Conservation (phyloP, 2,113 vertebrate genomes). For the Malurus alboscapulatus region DNA sequence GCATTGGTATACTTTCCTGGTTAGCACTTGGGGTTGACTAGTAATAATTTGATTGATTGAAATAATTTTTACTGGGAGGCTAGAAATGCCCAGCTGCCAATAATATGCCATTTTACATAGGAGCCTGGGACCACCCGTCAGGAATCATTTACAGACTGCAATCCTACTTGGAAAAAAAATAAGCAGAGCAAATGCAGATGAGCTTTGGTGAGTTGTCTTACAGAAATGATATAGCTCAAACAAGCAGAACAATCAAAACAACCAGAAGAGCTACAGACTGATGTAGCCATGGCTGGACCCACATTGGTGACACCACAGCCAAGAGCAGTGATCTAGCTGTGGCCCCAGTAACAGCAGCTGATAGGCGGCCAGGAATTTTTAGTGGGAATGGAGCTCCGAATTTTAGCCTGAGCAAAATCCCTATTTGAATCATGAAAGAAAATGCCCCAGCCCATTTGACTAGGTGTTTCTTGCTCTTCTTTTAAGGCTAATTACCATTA, state of each 20-base stretch:
- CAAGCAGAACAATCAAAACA: neutral
- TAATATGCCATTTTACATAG: neutral
- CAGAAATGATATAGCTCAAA: neutral
- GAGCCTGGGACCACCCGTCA: neutral
- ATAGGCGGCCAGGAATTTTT: fast-evolving
- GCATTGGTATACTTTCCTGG: neutral
- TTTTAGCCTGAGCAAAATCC: neutral
- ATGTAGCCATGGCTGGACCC: neutral
- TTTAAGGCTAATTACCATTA: neutral
- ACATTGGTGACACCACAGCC: neutral
- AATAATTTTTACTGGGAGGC: neutral
- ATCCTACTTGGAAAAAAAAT: neutral
- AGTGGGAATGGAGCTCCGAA: neutral
- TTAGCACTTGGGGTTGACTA: neutral
- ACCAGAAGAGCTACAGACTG: neutral
- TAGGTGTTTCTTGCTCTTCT: neutral
- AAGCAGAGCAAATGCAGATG: neutral
- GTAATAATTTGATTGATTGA: neutral
- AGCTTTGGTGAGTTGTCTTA: neutral
- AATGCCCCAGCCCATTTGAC: neutral
- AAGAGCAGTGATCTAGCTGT: neutral
- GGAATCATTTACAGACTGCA: neutral
- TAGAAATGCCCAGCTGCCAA: neutral
- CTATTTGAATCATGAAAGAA: neutral
- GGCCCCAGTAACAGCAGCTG: neutral